Evolutionary conservation across 2,888 invertebrate species (phyloP).

Genomic region (Eupithecia subfuscata): DNA sequence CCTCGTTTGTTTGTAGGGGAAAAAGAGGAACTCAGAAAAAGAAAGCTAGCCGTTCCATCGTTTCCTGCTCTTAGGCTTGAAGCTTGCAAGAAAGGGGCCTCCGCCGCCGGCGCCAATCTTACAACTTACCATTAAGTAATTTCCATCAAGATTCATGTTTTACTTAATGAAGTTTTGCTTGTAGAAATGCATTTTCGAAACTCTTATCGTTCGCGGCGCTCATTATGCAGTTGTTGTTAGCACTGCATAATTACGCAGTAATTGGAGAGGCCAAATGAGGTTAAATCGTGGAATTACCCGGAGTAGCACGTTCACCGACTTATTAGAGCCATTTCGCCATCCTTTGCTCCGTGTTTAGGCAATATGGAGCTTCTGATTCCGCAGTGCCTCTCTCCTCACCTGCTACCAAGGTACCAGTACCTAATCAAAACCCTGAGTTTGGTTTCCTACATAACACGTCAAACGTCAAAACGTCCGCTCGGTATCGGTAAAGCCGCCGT

Average conservation of each 20-base stretch:
- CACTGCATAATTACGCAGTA: constrained; percentile 33
- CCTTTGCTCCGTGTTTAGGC: not conserved
- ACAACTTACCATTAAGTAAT: constrained; percentile 71
- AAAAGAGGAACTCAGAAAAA: not conserved
- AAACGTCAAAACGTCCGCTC: no score
- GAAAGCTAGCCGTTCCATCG: constrained; percentile 9
- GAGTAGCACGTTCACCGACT: constrained; percentile 2
- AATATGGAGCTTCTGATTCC: not conserved
- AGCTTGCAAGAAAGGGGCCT: constrained; percentile 42
- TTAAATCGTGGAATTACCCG: constrained; percentile 19
- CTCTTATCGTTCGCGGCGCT: constrained; percentile 41
- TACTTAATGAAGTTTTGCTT: constrained; percentile 57
- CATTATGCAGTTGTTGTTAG: constrained; percentile 30
- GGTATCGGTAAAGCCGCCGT: no score
- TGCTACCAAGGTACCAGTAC: not conserved
- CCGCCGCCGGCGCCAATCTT: constrained; percentile 64
- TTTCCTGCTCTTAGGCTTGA: constrained; percentile 40
- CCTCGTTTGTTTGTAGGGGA: not conserved
- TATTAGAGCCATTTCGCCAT: not conserved
- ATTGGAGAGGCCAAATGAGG: constrained; percentile 30
- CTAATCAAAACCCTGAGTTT: no score
- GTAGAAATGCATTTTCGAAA: constrained; percentile 49
- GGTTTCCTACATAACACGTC: no score
- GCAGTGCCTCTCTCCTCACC: not conserved
- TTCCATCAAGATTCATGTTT: constrained; percentile 72